phyloP scores from a whole-genome alignment of 37 sponge, comb jelly and placozoan genomes.

The Halisarca cf. caerulea region DNA sequence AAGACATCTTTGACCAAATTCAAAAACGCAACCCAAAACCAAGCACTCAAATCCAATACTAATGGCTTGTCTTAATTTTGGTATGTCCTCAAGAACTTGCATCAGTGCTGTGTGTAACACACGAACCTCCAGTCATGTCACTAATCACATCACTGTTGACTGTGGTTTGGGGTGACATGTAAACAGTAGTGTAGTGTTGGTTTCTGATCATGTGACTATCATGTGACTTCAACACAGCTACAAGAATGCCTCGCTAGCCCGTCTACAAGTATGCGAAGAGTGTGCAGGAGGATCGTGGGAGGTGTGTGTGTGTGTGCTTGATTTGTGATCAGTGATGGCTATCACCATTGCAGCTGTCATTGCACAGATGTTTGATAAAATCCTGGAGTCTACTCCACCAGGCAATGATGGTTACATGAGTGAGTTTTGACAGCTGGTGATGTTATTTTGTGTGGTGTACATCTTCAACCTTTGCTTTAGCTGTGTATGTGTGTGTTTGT shows the following conservation, averaged over 20 bases:
- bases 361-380: conserved; percentile 55
- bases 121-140: no score
- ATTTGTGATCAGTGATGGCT: not conserved
- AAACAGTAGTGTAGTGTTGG: no score
- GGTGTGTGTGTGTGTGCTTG: conserved; percentile 16
- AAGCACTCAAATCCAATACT: no score
- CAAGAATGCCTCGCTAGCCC: conserved; percentile 85
- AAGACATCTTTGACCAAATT: no score
- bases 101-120: no score
- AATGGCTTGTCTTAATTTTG: no score
- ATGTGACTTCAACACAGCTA: conserved; percentile 49
- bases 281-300: conserved; percentile 68
- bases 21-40: no score
- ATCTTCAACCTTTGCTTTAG: not conserved
- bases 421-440: not conserved
- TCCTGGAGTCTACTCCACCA: conserved; percentile 67
- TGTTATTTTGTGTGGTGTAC: not conserved
- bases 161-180: no score
- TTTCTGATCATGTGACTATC: not conserved
- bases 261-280: conserved; percentile 66
- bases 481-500: conserved; percentile 1
- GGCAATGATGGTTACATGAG: conserved; percentile 89
- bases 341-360: not conserved
- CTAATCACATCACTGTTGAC: no score
- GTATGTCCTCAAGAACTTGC: no score